Conservation (phyloP, 2,113 vertebrate genomes). For the Brachyhypopomus occidentalis region DNA sequence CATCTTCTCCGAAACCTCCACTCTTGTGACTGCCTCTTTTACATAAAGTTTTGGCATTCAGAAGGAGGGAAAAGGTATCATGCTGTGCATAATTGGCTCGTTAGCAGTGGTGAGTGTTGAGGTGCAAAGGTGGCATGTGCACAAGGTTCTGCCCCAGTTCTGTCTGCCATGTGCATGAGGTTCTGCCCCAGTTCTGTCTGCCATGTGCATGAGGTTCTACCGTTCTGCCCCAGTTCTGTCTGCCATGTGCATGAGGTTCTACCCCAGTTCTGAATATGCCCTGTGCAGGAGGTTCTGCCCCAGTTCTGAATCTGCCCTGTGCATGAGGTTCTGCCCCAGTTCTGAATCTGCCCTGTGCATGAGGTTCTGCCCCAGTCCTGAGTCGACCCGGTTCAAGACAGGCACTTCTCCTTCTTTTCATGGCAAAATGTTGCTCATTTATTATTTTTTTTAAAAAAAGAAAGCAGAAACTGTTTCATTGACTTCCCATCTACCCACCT, state of each 20-base stretch:
- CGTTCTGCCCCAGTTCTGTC: too few relatives aligned
- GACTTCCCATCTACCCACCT: neutral
- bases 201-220: too few relatives aligned
- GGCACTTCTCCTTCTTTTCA: neutral
- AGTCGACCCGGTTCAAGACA: neutral
- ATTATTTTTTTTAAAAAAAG: neutral
- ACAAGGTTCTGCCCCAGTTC: too few relatives aligned
- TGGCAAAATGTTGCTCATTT: neutral
- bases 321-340: too few relatives aligned
- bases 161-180: too few relatives aligned
- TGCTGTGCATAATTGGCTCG: conserved; percentile 53
- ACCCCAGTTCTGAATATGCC: too few relatives aligned
- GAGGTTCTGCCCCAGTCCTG: conserved; percentile 17
- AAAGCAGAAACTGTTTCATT: neutral
- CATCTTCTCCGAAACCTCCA: neutral
- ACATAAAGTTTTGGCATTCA: conserved; percentile 50
- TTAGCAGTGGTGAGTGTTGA: conserved; percentile 46
- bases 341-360: conserved; percentile 14
- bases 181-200: too few relatives aligned
- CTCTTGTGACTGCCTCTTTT: conserved; percentile 13
- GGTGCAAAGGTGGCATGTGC: conserved; percentile 26
- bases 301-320: too few relatives aligned
- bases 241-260: too few relatives aligned
- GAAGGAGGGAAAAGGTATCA: conserved; percentile 32
- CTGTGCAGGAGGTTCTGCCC: too few relatives aligned